These are phyloP conservation scores for Upupa epops DNA, from an alignment of 2,113 vertebrate species.

Conservation along the genomic window DNA sequence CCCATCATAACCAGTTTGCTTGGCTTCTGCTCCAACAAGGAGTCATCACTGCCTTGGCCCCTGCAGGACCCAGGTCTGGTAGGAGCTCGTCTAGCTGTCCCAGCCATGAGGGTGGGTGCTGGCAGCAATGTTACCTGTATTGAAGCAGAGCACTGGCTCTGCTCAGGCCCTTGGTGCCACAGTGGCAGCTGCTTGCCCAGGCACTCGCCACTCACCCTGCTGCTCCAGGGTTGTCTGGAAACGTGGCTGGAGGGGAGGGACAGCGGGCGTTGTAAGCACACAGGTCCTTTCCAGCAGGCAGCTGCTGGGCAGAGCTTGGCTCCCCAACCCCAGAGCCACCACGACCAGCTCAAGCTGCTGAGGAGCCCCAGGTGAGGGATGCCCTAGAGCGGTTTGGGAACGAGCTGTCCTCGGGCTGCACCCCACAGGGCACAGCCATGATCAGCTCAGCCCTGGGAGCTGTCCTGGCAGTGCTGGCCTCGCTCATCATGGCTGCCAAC, in stretches of 20 bases:
- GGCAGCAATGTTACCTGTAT: not conserved
- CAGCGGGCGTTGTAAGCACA: not conserved
- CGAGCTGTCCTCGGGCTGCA: rapidly evolving
- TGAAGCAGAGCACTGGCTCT: not conserved
- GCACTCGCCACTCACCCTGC: not conserved
- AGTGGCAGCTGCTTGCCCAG: constrained; percentile 22
- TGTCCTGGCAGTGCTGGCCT: constrained; percentile 78
- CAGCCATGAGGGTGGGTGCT: rapidly evolving
- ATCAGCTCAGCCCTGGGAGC: constrained; percentile 63
- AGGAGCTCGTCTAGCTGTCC: not conserved
- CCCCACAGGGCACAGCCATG: not conserved
- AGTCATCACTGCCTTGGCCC: not conserved
- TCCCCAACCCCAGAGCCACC: not conserved
- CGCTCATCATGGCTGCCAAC: constrained; percentile 85
- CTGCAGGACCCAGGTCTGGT: not conserved
- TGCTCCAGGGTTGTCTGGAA: constrained; percentile 76
- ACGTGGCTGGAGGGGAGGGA: constrained; percentile 70
- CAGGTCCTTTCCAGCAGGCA: not conserved
- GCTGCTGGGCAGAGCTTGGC: not conserved
- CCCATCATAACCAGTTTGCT: rapidly evolving
- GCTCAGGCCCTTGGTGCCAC: not conserved
- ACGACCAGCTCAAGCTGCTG: not conserved
- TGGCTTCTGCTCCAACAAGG: not conserved
- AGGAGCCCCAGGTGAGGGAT: constrained; percentile 1
- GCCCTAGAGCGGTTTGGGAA: not conserved